Evolutionary conservation across 2,888 invertebrate genomes (phyloP), one percentile per base, ranked within the genome.

Genomic region (Idaea biselata): DNA sequence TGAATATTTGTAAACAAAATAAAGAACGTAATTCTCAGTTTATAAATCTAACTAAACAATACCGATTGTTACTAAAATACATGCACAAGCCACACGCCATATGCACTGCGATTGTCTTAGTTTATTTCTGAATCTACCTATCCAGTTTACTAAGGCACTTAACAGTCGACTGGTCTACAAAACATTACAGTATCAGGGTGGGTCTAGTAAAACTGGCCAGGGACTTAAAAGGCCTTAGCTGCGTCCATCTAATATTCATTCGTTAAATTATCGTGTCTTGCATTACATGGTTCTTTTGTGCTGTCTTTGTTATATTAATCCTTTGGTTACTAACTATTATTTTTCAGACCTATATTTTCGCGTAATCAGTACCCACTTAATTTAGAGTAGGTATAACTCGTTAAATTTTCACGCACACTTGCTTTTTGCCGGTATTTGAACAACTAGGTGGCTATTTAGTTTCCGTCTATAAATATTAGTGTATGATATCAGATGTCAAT

Each of bases 91-190:
- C 70, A 72, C 71, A 68, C 71, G 72, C 75, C 77, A 83, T 81
- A 78, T 84, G 78, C 78, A 75, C 76, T 82, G 82, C 86, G 86
- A 86, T 88, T 87, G 87, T 80, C 78, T 80, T 63, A 79, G 83
- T 84, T 87, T 89, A 88, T 89, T 89, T 89, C 86, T 86, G 84
- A 82, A 82, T 73, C 74, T 76, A 77, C 71, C 86, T 84, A 86
- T 72, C 86, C 84, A 86, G 79, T 75, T 58, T 74, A 76, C 65
- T 70, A 72, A 69, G 80, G 77, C 68, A 75, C 80, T 68, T 61
- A 56, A 62, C 59, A 63, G n/a, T n/a, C 55, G 63, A 62, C 59
- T 60, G 54, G 31, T 33, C 11, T 61, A 32, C 17, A 17, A 58
- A 31, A 44, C 55, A 25, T 16, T 56, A 25, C 58, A 44, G 18